Conservation (phyloP, 1,140 invertebrate genomes). For the Diuraphis noxia region DNA sequence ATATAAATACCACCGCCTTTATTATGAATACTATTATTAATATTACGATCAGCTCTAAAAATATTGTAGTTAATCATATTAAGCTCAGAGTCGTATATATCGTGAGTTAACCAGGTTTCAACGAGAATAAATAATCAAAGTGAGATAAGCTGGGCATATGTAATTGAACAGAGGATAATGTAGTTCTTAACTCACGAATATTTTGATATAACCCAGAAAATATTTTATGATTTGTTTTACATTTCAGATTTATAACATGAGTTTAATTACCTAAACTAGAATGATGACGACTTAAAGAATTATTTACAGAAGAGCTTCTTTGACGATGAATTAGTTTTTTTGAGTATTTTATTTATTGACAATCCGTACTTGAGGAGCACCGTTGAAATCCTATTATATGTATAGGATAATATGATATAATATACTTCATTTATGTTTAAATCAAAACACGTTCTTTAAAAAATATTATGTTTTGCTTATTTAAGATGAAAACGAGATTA, state of each 20-base stretch:
- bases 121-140: slow-evolving; percentile 2
- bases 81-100: not conserved
- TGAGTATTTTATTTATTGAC: too few species aligned
- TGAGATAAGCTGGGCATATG: not conserved
- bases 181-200: not conserved
- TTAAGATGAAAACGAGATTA: not conserved
- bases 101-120: not conserved
- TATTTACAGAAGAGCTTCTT: too few species aligned
- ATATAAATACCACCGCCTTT: not conserved
- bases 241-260: not conserved
- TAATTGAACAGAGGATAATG: not conserved
- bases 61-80: not conserved
- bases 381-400: too few species aligned
- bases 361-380: too few species aligned
- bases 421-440: too few species aligned
- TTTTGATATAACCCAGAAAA: not conserved
- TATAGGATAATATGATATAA: too few species aligned
- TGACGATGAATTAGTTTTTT: too few species aligned
- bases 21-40: not conserved
- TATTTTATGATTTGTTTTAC: not conserved
- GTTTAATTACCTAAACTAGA: not conserved
- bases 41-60: not conserved
- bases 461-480: not conserved
- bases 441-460: not conserved
- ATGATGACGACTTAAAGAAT: too few species aligned